A percentile compares a stretch with the other conserved stretches of the same genome.
These are phyloP conservation scores for Xylota segnis DNA, from an alignment of 2,888 invertebrate genomes.

Conservation along the genomic window DNA sequence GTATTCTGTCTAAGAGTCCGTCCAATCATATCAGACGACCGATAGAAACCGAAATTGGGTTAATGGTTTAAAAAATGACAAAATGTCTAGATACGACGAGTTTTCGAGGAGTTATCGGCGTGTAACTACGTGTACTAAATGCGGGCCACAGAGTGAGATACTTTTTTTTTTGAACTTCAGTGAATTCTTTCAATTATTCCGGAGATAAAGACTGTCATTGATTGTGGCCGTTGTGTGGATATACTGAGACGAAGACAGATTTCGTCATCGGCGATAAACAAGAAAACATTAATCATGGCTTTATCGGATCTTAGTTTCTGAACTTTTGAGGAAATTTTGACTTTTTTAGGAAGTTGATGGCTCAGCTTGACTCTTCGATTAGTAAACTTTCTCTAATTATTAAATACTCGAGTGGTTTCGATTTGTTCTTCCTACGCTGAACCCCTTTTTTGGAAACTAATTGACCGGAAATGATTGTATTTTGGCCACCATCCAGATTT, in stretches of 20 bases:
- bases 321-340: not conserved
- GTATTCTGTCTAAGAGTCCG: slow-evolving; percentile 52
- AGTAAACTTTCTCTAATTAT: no score
- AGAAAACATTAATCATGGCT: not conserved
- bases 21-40: slow-evolving; percentile 55
- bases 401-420: no score
- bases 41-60: slow-evolving; percentile 50
- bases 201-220: not conserved
- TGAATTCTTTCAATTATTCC: not conserved
- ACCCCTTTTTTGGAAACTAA: no score
- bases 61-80: slow-evolving; percentile 56
- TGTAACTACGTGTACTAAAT: not conserved
- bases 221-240: not conserved
- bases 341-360: no score
- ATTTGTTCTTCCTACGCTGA: no score
- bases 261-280: not conserved
- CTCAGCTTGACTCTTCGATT: no score
- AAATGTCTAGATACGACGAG: slow-evolving; percentile 33
- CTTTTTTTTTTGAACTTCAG: not conserved
- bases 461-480: no score
- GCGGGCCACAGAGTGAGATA: not conserved
- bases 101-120: slow-evolving; percentile 2
- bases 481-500: no score
- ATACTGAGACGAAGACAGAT: not conserved
- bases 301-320: not conserved